Evolutionary conservation across 2,113 vertebrate genomes (phyloP).

Genomic region (Tetrax tetrax): DNA sequence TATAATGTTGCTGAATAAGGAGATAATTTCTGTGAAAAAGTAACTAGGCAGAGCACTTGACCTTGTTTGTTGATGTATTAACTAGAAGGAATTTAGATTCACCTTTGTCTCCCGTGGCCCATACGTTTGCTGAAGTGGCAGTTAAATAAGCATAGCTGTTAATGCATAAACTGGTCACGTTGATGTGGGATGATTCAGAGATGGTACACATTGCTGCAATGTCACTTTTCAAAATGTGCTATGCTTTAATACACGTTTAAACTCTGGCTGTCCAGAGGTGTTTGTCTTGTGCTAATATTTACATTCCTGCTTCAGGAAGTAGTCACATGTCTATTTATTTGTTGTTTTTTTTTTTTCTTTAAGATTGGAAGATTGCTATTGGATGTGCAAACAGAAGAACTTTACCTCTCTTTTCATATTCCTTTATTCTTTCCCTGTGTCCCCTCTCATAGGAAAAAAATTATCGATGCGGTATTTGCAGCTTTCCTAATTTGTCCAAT

Average conservation of each 20-base stretch:
- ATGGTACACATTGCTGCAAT: not conserved
- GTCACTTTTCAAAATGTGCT: not conserved
- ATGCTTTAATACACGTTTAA: not conserved
- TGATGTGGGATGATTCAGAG: not conserved
- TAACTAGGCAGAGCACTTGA: not conserved
- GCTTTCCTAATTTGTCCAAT: not conserved
- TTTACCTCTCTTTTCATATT: not conserved
- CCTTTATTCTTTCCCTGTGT: not conserved
- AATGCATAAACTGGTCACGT: not conserved
- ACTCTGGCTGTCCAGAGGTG: constrained; percentile 34
- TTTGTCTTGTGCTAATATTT: constrained; percentile 20
- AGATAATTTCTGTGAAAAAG: not conserved
- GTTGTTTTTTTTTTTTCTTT: not conserved
- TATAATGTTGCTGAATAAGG: not conserved
- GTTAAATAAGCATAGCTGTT: constrained; percentile 31
- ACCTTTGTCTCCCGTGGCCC: not conserved
- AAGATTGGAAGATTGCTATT: not conserved
- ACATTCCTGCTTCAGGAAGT: constrained; percentile 33
- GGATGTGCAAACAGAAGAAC: not conserved
- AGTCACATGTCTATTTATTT: not conserved
- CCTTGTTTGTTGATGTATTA: constrained; percentile 5
- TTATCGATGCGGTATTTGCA: not conserved
- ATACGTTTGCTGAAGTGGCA: not conserved
- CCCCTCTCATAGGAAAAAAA: not conserved
- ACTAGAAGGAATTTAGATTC: not conserved